Base-by-base conservation (phyloP, 2,113 vertebrate species). In the Clarias magur region DNA sequence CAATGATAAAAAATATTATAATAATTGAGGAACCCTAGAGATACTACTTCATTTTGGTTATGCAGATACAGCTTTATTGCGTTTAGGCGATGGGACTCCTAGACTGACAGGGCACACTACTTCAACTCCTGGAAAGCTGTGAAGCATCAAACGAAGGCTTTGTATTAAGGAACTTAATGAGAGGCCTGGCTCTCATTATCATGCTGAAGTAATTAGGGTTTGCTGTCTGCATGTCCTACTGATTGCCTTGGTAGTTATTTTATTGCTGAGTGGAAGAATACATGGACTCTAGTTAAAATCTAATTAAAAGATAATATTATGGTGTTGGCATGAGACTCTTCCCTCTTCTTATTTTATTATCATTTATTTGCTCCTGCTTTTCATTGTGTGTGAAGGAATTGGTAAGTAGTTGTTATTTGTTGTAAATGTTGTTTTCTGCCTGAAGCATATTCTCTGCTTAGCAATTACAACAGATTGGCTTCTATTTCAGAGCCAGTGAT, bases 221-320 rank as follows among this genome's bases (percentile, higher is more conserved):
- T 82, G 78, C 87, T 48, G 88, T 83, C 83, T 85, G 85, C 87
- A 80, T 90, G 82, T 72, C 91, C 72, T 92, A 92, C 92, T 94
- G 93, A 95, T 93, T 95, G 93, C 92, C 91, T 95, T 91, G 89
- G 83, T 92, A 93, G 93, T 95, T 94, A 95, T 95, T 93, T 94
- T 92, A 92, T 93, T 90, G 67, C 91, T 87, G 90, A 92, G 90
- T 92, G 94, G 91, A 91, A 92, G 91, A 92, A 92, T 93, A 92
- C 91, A 90, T 89, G 88, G 91, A 92, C 92, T 89, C 87, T 92
- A 93, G 90, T 94, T 94, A 92, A 92, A 92, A 94, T 93, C 93
- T 94, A 95, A 96, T 96, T 96, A 96, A 95, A 95, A 95, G 93
- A 95, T 95, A 93, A 93, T 94, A 93, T 92, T 93, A 91, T 93